Percentiles rank a stretch among this genome's conserved stretches.
These are phyloP conservation scores for Coenonympha arcania DNA, from an alignment of 2,888 invertebrate genomes.

Conservation along the genomic window DNA sequence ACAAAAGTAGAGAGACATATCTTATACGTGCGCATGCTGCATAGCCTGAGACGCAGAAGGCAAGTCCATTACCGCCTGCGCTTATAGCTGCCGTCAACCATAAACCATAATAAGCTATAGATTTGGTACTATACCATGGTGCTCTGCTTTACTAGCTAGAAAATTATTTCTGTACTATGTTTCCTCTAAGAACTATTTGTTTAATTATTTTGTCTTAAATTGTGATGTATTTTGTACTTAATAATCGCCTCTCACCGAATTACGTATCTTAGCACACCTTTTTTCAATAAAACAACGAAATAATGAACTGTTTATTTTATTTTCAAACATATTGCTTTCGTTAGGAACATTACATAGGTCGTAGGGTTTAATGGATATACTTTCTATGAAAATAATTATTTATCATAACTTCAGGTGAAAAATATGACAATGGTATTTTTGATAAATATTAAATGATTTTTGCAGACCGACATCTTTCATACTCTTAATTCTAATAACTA, in stretches of 20 bases:
- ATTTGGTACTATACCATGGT: slow-evolving; percentile 31
- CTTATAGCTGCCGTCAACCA: too few relatives aligned
- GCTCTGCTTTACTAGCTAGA: slow-evolving; percentile 20
- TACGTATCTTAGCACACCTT: slow-evolving; percentile 52
- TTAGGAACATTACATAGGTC: slow-evolving; percentile 1
- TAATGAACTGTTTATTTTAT: slow-evolving; percentile 1
- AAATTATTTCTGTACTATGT: slow-evolving; percentile 9
- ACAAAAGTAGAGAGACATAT: too few relatives aligned
- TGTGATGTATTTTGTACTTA: slow-evolving; percentile 35
- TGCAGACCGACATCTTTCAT: too few relatives aligned
- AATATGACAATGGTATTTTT: too few relatives aligned
- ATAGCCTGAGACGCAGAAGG: too few relatives aligned
- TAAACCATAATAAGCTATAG: too few relatives aligned
- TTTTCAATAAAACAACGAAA: slow-evolving; percentile 31
- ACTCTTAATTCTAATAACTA: too few relatives aligned
- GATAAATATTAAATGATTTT: too few relatives aligned
- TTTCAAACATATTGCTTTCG: not conserved
- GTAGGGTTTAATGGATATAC: not conserved
- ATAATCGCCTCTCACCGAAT: slow-evolving; percentile 67
- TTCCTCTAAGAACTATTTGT: slow-evolving; percentile 3
- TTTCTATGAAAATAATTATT: not conserved
- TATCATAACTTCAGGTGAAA: too few relatives aligned
- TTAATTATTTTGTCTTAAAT: slow-evolving; percentile 14
- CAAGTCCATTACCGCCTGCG: too few relatives aligned
- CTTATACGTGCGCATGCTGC: too few relatives aligned